Conservation (phyloP, 2,113 vertebrate species). For the Oncorhynchus mykiss region DNA sequence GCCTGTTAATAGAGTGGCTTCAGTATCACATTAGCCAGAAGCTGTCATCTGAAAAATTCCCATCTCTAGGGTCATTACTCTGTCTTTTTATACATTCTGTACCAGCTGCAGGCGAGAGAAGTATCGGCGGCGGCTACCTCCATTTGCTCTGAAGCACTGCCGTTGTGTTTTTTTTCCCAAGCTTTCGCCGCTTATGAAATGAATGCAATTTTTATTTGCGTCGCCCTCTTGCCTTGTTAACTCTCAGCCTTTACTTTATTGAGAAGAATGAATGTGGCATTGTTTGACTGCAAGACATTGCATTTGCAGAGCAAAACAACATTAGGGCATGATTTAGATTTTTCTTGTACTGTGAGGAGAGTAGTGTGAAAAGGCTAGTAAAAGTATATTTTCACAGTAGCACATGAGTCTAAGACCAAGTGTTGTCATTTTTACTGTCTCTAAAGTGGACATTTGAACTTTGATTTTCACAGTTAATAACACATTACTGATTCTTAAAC, state of each 20-base stretch:
- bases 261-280: constrained; percentile 48
- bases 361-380: neutral
- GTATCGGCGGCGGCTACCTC: constrained; percentile 33
- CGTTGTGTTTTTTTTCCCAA: constrained; percentile 40
- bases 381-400: constrained; percentile 29
- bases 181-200: constrained; percentile 57
- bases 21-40: constrained; percentile 47
- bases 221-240: constrained; percentile 49
- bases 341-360: neutral
- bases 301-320: constrained; percentile 34
- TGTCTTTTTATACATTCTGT: constrained; percentile 36
- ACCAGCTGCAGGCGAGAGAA: constrained; percentile 52
- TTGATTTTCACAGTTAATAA: constrained; percentile 7
- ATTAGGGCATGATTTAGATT: neutral
- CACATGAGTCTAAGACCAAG: too few relatives aligned
- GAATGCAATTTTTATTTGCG: constrained; percentile 68
- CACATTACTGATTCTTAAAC: neutral
- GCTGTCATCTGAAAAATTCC: constrained; percentile 27
- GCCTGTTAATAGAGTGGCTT: constrained; percentile 46
- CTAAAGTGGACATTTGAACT: too few relatives aligned
- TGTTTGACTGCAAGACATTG: constrained; percentile 56
- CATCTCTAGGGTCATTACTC: constrained; percentile 42
- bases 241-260: constrained; percentile 23
- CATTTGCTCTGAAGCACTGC: constrained; percentile 50
- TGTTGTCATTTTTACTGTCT: too few relatives aligned